Evolutionary conservation across 2,888 invertebrate species (phyloP).

Genomic region (Stictocephala bisonia): DNA sequence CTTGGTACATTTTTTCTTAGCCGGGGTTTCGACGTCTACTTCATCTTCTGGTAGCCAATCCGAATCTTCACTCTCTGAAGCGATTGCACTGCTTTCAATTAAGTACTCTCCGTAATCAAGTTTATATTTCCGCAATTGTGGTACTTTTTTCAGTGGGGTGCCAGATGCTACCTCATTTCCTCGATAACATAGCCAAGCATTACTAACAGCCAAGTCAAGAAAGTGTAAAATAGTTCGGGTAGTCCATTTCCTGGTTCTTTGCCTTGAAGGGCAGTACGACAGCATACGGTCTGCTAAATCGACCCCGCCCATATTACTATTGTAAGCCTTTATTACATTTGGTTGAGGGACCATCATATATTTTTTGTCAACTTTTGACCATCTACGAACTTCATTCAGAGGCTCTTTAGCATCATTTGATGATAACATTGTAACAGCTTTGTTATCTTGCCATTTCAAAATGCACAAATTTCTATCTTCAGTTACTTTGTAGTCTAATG

Average conservation of each 20-base stretch:
- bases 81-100: background rate
- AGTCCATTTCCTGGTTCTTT: conserved; percentile 14
- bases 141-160: background rate
- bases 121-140: conserved; percentile 9
- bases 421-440: conserved; percentile 2
- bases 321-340: background rate
- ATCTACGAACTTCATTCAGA: background rate
- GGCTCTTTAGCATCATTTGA: conserved; percentile 8
- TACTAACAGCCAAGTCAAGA: conserved; percentile 1
- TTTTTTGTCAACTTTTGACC: background rate
- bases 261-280: background rate
- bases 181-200: conserved; percentile 4
- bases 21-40: background rate
- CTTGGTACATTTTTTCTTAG: background rate
- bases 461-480: background rate
- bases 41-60: background rate
- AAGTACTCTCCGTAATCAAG: conserved; percentile 13
- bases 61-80: background rate
- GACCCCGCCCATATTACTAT: background rate
- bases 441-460: conserved; percentile 29
- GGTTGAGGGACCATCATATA: background rate
- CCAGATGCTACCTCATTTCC: background rate
- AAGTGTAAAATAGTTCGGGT: conserved; percentile 12
- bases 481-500: background rate
- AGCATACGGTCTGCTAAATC: background rate